phyloP scores from a whole-genome alignment of 2,797 vertebrate genomes.

The Graptemys geographica region DNA sequence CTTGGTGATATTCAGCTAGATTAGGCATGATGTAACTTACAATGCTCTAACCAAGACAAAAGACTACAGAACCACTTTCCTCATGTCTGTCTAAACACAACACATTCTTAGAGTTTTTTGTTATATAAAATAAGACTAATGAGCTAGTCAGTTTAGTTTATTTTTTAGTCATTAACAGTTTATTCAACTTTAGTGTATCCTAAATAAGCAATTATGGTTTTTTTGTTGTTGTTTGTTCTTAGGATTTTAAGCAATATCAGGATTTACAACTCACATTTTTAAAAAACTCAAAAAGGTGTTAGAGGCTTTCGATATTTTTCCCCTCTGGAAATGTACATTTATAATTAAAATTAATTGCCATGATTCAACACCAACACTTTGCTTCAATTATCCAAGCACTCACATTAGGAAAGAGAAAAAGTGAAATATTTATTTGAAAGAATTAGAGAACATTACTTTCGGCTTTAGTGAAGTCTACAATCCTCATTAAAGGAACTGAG shows the following conservation, averaged over 20 bases:
- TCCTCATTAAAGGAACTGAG: conserved; percentile 40
- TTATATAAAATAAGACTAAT: conserved; percentile 57
- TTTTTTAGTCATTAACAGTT: conserved; percentile 60
- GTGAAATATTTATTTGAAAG: conserved; percentile 69
- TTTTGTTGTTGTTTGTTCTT: conserved; percentile 42
- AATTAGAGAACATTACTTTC: conserved; percentile 52
- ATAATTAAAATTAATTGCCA: conserved; percentile 62
- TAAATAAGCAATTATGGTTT: conserved; percentile 56
- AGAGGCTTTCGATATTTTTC: conserved; percentile 13
- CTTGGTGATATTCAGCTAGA: neutral
- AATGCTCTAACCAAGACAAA: neutral
- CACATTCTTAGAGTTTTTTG: neutral
- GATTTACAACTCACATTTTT: conserved; percentile 42
- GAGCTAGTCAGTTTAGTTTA: conserved; percentile 14
- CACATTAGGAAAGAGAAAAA: conserved; percentile 50
- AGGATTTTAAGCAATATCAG: conserved; percentile 18
- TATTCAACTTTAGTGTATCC: conserved; percentile 42
- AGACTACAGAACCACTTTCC: neutral
- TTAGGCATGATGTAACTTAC: neutral
- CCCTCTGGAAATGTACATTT: conserved; percentile 59
- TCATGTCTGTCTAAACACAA: neutral
- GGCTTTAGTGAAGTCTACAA: conserved; percentile 38
- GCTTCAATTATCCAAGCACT: conserved; percentile 31
- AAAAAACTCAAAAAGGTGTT: conserved; percentile 5
- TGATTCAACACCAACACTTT: conserved; percentile 60